phyloP scores from a whole-genome alignment of 2,888 invertebrate genomes.

The Phorcus lineatus region DNA sequence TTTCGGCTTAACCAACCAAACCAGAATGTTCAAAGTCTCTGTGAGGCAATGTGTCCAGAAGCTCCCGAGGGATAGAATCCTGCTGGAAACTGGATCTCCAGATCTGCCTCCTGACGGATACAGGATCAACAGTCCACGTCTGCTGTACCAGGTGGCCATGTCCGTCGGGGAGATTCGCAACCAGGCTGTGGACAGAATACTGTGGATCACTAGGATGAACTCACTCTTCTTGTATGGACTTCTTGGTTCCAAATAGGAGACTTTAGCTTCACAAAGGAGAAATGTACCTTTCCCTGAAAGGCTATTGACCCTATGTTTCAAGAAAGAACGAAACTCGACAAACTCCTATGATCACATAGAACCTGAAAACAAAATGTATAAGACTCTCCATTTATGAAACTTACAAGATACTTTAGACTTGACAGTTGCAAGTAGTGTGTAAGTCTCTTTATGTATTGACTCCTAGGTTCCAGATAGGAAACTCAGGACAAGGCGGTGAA shows the following conservation, averaged over 20 bases:
- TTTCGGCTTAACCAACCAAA: not conserved
- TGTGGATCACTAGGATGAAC: not conserved
- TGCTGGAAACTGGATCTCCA: not conserved
- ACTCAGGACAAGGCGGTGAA: too few species aligned
- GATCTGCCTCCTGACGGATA: not conserved
- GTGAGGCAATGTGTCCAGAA: not conserved
- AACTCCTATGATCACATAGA: too few species aligned
- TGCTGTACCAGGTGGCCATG: not conserved
- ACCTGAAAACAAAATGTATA: too few species aligned
- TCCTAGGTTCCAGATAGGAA: too few species aligned
- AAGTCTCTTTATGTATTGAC: too few species aligned
- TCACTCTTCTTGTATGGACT: not conserved
- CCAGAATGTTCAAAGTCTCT: not conserved
- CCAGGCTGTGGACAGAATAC: not conserved
- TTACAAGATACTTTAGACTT: too few species aligned
- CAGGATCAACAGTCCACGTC: not conserved
- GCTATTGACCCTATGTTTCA: not conserved
- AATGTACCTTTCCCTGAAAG: not conserved
- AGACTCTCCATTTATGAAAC: too few species aligned
- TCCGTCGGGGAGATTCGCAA: not conserved
- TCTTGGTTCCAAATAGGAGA: too few species aligned
- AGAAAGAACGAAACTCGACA: not conserved
- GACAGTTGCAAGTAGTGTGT: too few species aligned
- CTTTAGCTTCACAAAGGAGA: not conserved
- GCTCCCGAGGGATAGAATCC: not conserved